These are phyloP conservation scores for Notarius lentiginosus DNA, from an alignment of 2,113 vertebrate species.

Conservation along the genomic window DNA sequence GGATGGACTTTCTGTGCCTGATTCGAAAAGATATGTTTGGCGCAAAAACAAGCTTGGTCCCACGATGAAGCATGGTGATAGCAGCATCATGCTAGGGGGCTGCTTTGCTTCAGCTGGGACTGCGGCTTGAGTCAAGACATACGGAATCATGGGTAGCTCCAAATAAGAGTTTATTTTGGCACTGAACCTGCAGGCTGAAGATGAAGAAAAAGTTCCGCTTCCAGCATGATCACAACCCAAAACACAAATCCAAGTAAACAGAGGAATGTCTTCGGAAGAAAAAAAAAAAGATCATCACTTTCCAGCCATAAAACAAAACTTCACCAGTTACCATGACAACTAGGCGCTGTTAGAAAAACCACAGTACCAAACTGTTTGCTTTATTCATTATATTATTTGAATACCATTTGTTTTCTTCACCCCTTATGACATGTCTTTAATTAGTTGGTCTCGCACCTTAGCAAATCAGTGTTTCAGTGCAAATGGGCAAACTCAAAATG, in stretches of 20 bases:
- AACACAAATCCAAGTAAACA: background rate
- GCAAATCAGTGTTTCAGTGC: background rate
- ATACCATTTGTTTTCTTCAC: background rate
- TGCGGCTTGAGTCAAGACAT: background rate
- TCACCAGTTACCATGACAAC: constrained; percentile 3
- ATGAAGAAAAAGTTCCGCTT: background rate
- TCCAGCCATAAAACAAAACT: background rate
- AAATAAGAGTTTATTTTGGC: background rate
- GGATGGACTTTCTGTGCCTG: background rate
- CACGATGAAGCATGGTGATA: background rate
- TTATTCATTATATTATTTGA: background rate
- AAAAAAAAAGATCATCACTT: background rate
- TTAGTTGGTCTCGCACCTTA: background rate
- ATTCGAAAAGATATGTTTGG: background rate
- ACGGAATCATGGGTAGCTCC: background rate
- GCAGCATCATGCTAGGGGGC: background rate
- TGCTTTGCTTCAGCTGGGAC: background rate
- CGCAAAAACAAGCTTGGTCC: background rate
- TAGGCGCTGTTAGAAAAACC: background rate
- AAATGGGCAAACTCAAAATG: background rate
- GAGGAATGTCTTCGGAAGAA: background rate
- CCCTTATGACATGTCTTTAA: background rate
- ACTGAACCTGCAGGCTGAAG: background rate
- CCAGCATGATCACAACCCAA: background rate
- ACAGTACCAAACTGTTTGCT: background rate